phyloP scores from a whole-genome alignment of 2,888 invertebrate species.

The Meandrusa payeni region DNA sequence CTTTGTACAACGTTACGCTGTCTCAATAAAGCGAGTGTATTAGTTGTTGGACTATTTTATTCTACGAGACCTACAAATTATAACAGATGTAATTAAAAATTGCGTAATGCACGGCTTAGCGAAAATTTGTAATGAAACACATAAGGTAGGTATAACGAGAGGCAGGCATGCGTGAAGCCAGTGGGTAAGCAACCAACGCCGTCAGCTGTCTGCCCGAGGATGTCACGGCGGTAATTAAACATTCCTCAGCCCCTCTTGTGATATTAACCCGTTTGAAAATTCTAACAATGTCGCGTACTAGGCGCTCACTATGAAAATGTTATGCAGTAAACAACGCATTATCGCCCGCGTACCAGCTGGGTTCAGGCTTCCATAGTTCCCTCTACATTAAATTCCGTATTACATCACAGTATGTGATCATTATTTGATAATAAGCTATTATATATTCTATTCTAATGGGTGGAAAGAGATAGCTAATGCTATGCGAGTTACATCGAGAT shows the following conservation, averaged over 20 bases:
- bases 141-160: constrained; percentile 24
- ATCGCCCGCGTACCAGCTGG: constrained; percentile 25
- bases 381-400: constrained; percentile 19
- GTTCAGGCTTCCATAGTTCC: constrained; percentile 28
- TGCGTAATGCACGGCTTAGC: constrained; percentile 6
- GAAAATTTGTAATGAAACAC: constrained; percentile 24
- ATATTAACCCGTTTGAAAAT: constrained; percentile 71
- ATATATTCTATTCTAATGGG: too few relatives aligned
- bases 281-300: constrained; percentile 63
- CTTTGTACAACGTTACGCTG: too few relatives aligned
- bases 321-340: constrained; percentile 33
- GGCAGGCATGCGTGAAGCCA: constrained; percentile 29
- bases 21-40: too few relatives aligned
- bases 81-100: constrained; percentile 17
- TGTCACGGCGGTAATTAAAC: constrained; percentile 70
- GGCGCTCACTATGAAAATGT: constrained; percentile 52
- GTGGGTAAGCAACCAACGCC: constrained; percentile 35
- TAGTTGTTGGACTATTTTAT: too few relatives aligned
- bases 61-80: too few relatives aligned
- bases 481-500: too few relatives aligned
- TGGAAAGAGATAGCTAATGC: too few relatives aligned
- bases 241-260: constrained; percentile 59
- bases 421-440: too few relatives aligned
- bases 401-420: neutral
- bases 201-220: constrained; percentile 44